Percentiles rank a stretch among this genome's conserved stretches.
These are phyloP conservation scores for Ovis canadensis DNA, from an alignment of 2,113 vertebrate genomes.

Conservation along the genomic window DNA sequence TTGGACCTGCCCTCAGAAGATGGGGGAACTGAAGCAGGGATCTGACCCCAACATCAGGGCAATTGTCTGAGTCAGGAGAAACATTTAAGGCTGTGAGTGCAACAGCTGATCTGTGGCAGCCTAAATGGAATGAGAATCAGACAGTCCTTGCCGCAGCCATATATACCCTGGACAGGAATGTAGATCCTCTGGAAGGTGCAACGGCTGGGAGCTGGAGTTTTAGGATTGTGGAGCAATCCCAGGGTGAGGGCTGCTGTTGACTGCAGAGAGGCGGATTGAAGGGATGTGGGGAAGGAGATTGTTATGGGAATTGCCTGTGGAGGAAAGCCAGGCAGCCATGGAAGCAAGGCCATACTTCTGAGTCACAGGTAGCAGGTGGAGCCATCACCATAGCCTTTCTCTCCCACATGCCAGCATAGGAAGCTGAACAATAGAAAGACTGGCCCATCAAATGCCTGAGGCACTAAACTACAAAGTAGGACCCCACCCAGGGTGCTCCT, in stretches of 20 bases:
- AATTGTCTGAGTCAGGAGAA: background rate
- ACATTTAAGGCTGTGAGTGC: background rate
- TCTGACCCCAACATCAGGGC: background rate
- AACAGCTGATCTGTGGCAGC: background rate
- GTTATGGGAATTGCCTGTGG: background rate
- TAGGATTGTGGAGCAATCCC: background rate
- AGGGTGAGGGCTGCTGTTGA: background rate
- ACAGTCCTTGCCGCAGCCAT: background rate
- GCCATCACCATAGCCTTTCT: background rate
- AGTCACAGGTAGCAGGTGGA: fast-evolving
- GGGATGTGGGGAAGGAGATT: background rate
- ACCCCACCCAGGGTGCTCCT: background rate
- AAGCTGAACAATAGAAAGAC: background rate
- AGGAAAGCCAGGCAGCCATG: background rate
- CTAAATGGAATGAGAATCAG: background rate
- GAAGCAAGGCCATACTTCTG: background rate
- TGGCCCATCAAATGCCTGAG: background rate
- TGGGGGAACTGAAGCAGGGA: background rate
- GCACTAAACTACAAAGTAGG: background rate
- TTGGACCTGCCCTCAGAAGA: background rate
- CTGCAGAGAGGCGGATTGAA: background rate
- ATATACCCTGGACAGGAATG: background rate
- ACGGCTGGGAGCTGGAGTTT: background rate
- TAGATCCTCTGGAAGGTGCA: background rate
- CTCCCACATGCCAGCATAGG: background rate